Evolutionary conservation across 2,797 vertebrate genomes (phyloP).

Genomic region (Fratercula arctica): DNA sequence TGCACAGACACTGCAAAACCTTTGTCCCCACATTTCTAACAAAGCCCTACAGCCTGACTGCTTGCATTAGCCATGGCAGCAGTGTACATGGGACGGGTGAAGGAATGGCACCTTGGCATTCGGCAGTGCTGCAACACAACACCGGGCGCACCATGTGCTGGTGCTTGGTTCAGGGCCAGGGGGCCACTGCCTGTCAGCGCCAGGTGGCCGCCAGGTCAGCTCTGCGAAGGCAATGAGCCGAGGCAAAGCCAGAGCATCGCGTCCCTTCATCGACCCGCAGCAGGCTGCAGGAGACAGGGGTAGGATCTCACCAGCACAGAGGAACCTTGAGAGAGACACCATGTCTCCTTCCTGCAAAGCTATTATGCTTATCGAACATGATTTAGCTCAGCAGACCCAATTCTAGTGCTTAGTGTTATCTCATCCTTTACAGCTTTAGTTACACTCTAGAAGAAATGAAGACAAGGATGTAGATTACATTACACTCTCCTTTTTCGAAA

Average conservation of each 20-base stretch:
- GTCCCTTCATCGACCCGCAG: not conserved
- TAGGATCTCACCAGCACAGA: not conserved
- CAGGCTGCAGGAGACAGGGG: not conserved
- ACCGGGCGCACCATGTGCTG: rapidly evolving
- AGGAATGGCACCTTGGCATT: rapidly evolving
- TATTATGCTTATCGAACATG: not conserved
- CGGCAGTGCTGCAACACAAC: rapidly evolving
- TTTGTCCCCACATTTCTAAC: rapidly evolving
- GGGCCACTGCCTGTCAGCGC: not conserved
- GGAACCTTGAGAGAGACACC: not conserved
- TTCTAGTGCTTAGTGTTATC: not conserved
- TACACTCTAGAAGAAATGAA: not conserved
- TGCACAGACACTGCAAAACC: rapidly evolving
- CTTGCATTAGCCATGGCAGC: rapidly evolving
- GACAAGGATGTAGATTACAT: not conserved
- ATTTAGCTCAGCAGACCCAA: not conserved
- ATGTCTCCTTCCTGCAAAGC: not conserved
- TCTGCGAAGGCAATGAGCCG: not conserved
- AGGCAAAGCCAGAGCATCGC: not conserved
- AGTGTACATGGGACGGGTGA: rapidly evolving
- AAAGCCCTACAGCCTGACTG: not conserved
- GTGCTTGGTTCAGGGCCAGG: not conserved
- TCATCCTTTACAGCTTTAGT: not conserved
- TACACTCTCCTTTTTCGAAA: not conserved
- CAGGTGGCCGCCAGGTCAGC: not conserved